Evolutionary conservation across 2,797 vertebrate genomes (phyloP), one percentile per base, ranked within the genome.

Genomic region (Sebastes cheni): DNA sequence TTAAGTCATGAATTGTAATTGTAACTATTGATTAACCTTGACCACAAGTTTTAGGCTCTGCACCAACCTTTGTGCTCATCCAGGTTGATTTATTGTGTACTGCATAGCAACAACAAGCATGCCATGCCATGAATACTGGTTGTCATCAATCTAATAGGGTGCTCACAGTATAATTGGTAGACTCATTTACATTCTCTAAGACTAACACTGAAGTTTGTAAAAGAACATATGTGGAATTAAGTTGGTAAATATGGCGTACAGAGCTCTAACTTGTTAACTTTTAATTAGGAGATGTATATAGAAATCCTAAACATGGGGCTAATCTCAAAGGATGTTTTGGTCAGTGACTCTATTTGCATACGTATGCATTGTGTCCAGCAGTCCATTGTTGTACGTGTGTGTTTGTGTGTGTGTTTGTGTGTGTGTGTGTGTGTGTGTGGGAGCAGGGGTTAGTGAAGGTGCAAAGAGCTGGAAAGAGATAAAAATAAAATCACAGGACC

Each of bases 401-500:
- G 65, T 60, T 18, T 46, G 14, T 61, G 22, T 75, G 73, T 29
- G 20, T 65, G 65, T 60, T 18, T 46, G 14, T 61, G 65, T 60
- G n/a, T 61, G 65, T 55, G n/a, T 67, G 56, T 67, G 56, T 52
- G 22, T 52, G 22, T 73, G 67, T 34, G 23, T 20, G 58, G 22
- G 67, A 23, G 52, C 46, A 34, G 64, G 71, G 84, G 84, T 87
- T 84, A 85, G 85, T 74, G 76, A 89, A 88, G 90, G 88, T 87
- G 86, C 79, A 88, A 87, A 90, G 86, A 86, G 88, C 83, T 90
- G 91, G 83, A 91, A 91, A 91, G 75, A 73, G 85, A 92, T 90
- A 91, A 83, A 93, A 91, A 93, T 84, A 88, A 91, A 91, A 91
- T 92, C 89, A 86, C 84, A 89, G 87, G 91, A 86, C 89, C 86